These are phyloP conservation scores for Lates japonicus DNA, from an alignment of 2,797 vertebrate species.

Conservation along the genomic window DNA sequence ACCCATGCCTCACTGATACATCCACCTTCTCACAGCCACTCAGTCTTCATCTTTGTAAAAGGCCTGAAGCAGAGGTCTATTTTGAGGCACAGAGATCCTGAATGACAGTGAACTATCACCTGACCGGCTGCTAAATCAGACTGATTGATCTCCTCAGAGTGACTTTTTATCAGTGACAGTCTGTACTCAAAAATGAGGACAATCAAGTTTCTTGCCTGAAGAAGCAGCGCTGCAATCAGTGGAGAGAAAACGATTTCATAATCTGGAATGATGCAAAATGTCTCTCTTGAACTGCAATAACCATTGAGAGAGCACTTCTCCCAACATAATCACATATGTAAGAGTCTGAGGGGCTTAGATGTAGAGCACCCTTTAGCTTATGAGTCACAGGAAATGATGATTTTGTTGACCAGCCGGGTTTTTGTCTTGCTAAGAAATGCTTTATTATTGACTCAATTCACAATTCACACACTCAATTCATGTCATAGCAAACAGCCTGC, in stretches of 20 bases:
- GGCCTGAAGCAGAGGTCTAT: conserved; percentile 28
- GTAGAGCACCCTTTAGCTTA: conserved; percentile 37
- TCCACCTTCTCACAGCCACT: conserved; percentile 46
- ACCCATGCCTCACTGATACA: conserved; percentile 41
- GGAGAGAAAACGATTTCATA: conserved; percentile 31
- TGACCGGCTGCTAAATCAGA: conserved; percentile 28
- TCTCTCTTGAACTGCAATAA: conserved; percentile 44
- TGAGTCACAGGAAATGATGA: conserved; percentile 39
- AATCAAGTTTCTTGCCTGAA: conserved; percentile 23
- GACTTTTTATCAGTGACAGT: conserved; percentile 9
- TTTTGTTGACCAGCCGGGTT: conserved; percentile 17
- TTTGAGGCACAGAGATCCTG: conserved; percentile 18
- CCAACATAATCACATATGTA: conserved; percentile 33
- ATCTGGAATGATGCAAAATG: conserved; percentile 43
- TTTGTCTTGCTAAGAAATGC: conserved; percentile 11
- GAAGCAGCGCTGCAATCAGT: conserved; percentile 40
- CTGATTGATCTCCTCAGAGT: conserved; percentile 22
- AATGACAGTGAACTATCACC: conserved; percentile 43
- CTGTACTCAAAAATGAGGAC: conserved; percentile 21
- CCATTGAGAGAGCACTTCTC: conserved; percentile 41
- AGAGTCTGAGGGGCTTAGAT: conserved; percentile 6
- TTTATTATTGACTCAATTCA: conserved; percentile 38
- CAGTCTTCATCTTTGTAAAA: conserved; percentile 7
- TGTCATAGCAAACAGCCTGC: not conserved
- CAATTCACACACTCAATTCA: not conserved